Base-by-base conservation (phyloP, 1,140 invertebrate genomes). In the Palaemon carinicauda region DNA sequence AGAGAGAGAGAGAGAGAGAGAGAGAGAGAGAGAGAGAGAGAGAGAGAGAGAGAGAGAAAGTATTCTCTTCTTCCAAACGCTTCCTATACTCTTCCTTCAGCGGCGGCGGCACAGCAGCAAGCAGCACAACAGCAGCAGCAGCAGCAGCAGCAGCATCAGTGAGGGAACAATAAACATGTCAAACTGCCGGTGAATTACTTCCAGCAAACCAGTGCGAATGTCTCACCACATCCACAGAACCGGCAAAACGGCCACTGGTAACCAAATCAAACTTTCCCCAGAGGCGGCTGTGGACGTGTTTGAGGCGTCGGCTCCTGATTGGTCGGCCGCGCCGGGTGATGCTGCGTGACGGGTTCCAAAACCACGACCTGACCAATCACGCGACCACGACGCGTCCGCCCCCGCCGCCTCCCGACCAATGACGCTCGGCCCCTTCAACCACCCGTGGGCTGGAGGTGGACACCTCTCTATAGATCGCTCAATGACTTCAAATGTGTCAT, bases 281-380 rank as follows among this genome's bases (percentile, higher is more conserved):
- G 74, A 78, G 82, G 73, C 73, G 82, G 73, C 82, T 60, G 82
- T 78, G 82, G 82, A 69, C 82, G 53, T 85, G 82, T 78, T 85
- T 77, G 82, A 78, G 82, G 82, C 82, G 82, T 54, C 73, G 82
- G 52, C 51, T 73, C 41, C 52, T 78, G 73, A 85, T 85, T 85
- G 82, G 82, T 78, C 74, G 17, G 52, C 50, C 27, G 52, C 73
- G 65, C 33, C 73, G 78, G 82, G 82, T 78, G 82, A 78, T 85
- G 60, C 82, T 85, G 82, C 82, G 82, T 74, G 82, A 60, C 82
- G 82, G 21, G 82, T 85, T 56, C 74, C 77, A 52, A 85, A 85
- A 85, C 82, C 82, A 74, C 82, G 73, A 77, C 82, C 82, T 85
- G 82, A 85, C 82, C 82, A 85, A 85, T 85, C 82, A 85, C 82